Evolutionary conservation across 2,797 vertebrate species (phyloP).

Genomic region (Uromys caudimaculatus): DNA sequence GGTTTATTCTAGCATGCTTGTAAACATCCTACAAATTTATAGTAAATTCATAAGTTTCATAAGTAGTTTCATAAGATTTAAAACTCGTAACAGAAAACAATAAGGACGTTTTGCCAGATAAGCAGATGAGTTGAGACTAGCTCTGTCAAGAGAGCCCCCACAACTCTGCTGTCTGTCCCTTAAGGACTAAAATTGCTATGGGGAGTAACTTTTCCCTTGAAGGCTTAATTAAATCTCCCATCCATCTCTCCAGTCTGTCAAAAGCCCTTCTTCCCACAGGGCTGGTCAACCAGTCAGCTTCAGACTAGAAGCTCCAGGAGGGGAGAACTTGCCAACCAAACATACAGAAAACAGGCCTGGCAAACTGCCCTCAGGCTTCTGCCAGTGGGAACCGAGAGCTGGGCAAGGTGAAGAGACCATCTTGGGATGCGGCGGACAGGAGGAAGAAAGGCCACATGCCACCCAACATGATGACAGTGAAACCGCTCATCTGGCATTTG

Average conservation of each 20-base stretch:
- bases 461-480: not conserved
- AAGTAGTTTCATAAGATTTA: not conserved
- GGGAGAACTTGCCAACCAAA: not conserved
- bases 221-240: not conserved
- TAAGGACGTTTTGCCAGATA: not conserved
- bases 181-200: not conserved
- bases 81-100: not conserved
- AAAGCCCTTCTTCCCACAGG: not conserved
- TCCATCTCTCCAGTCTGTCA: not conserved
- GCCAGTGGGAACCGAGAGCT: not conserved
- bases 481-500: not conserved
- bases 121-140: not conserved
- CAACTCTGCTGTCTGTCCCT: not conserved
- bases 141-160: not conserved
- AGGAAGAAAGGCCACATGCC: not conserved
- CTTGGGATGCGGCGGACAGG: not conserved
- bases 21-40: not conserved
- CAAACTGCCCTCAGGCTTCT: not conserved
- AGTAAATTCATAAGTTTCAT: not conserved
- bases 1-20: not conserved
- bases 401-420: not conserved
- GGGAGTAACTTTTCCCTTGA: not conserved
- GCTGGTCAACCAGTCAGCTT: no score
- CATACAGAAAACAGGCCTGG: not conserved
- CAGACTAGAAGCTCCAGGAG: not conserved